Evolutionary conservation across 1,140 invertebrate genomes (phyloP), one percentile per base, ranked within the genome.

Genomic region (Phenacoccus solenopsis): DNA sequence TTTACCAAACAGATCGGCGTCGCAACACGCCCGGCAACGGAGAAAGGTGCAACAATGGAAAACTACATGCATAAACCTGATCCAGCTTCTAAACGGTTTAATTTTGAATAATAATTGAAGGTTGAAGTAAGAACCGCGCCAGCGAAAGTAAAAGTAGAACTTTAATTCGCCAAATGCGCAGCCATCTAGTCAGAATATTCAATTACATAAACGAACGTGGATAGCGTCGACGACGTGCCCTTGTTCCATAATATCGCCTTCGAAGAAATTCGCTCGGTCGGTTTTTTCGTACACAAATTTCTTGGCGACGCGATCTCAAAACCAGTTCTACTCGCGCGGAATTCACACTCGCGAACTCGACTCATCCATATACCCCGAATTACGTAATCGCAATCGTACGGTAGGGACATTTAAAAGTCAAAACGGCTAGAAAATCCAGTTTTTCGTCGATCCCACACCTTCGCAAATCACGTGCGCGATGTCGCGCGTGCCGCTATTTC

Each of bases 141-240:
- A n/a, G 38, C 38, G 38, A 49, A 49, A 49, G 38, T 49, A 49
- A 49, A 49, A 49, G 38, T 49, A 49, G 38, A 49, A 49, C 38
- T 49, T 49, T 49, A n/a, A n/a, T n/a, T n/a, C n/a, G 38, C 38
- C 38, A 49, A 49, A 49, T 49, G 38, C 38, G 13, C 20, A 16
- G 16, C 5, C 38, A n/a, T 16, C 3, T 49, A 3, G 30, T 32
- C 30, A 32, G 30, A n/a, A n/a, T n/a, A n/a, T n/a, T n/a, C 30
- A 13, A 32, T 32, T 13, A 13, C 5, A 32, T 32, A 5, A 13
- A 13, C 30, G 30, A 32, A 7, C 13, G 30, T 13, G 38, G 2
- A 49, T 16, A 49, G 5, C 30, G 5, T 32, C 38, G 16, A 49
- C 16, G 16, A 49, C 16, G n/a, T n/a, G 38, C 38, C 38, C 38